Evolutionary conservation across 2,113 vertebrate genomes (phyloP).

Genomic region (Colius striatus): DNA sequence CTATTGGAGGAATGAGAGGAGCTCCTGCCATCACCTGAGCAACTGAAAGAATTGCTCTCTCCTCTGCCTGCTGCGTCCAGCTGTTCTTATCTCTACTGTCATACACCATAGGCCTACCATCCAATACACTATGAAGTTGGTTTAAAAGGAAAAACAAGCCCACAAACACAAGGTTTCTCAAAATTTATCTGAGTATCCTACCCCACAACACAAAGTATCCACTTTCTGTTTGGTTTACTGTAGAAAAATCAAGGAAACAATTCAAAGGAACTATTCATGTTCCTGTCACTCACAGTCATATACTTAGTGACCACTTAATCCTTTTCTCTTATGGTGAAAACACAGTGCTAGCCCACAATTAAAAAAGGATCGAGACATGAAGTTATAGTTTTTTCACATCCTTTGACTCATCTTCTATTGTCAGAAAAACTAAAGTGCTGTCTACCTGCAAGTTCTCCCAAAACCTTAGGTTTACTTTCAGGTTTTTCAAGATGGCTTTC

Average conservation of each 20-base stretch:
- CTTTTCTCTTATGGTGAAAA: constrained; percentile 5
- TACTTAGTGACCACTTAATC: background rate
- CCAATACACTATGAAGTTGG: background rate
- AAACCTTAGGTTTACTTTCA: background rate
- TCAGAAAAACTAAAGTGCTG: background rate
- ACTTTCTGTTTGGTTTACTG: background rate
- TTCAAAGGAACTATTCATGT: background rate
- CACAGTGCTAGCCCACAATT: background rate
- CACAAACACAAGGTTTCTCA: background rate
- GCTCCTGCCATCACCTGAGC: background rate
- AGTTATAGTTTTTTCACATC: background rate
- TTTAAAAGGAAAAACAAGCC: constrained; percentile 4
- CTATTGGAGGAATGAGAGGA: background rate
- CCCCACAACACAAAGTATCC: background rate
- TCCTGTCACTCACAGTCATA: background rate
- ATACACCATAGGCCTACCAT: background rate
- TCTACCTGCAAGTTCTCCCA: background rate
- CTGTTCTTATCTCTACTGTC: background rate
- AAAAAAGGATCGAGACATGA: background rate
- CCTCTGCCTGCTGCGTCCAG: background rate
- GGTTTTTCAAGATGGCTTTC: background rate
- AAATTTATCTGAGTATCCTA: background rate
- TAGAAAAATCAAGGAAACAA: background rate
- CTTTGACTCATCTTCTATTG: background rate
- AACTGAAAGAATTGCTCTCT: background rate